Evolutionary conservation across 2,797 vertebrate genomes (phyloP).

Genomic region (Adelosebastes latens): DNA sequence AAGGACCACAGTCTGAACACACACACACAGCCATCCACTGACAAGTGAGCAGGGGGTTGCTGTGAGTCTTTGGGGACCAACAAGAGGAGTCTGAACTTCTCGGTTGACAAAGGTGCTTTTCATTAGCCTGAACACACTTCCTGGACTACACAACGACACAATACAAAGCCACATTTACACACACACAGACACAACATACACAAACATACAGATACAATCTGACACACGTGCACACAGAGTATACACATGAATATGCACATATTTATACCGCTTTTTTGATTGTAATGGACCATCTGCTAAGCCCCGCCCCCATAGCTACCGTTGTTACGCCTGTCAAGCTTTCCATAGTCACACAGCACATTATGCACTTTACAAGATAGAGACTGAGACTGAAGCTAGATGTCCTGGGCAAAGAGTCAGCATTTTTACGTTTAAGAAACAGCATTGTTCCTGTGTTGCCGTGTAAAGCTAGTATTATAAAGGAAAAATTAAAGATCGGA

Average conservation of each 20-base stretch:
- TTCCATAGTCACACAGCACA: no score
- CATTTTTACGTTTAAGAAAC: no score
- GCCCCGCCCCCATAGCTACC: neutral
- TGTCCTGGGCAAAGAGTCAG: no score
- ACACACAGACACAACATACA: neutral
- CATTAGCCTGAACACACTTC: constrained; percentile 49
- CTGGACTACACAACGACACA: neutral
- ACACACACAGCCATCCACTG: neutral
- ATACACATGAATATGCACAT: neutral
- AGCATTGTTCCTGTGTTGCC: no score
- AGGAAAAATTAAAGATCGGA: no score
- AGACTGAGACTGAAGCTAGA: no score
- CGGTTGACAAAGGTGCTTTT: constrained; percentile 69
- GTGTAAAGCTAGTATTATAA: no score
- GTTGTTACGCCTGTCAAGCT: no score
- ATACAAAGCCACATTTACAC: neutral
- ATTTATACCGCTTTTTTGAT: neutral
- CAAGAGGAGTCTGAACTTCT: constrained; percentile 21
- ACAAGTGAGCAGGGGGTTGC: constrained; percentile 3
- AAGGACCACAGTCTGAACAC: neutral
- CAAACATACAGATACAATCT: neutral
- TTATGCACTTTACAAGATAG: no score
- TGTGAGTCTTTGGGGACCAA: constrained; percentile 11
- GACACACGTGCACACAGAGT: neutral
- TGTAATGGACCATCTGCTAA: neutral